phyloP scores from a whole-genome alignment of 2,888 invertebrate genomes.

The Caprella mutica region DNA sequence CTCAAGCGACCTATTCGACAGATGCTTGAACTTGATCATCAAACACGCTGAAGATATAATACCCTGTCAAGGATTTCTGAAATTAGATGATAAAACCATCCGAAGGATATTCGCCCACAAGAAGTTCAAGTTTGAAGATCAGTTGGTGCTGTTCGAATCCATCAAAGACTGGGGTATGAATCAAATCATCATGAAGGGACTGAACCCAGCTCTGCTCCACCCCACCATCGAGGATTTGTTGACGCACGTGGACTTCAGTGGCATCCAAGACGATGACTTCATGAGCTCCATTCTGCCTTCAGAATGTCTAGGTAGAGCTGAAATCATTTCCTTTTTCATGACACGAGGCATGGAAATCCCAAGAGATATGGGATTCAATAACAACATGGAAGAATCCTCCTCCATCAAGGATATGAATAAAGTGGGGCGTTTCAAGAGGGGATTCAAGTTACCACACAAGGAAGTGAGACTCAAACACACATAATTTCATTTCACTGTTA shows the following conservation, averaged over 20 bases:
- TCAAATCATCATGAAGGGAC: conserved; percentile 13
- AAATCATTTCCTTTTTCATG: conserved; percentile 34
- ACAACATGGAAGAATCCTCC: conserved; percentile 22
- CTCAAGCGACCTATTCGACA: conserved; percentile 9
- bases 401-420: too few species aligned
- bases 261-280: conserved; percentile 30
- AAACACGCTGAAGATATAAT: conserved; percentile 20
- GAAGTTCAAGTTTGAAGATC: conserved; percentile 22
- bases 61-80: conserved; percentile 24
- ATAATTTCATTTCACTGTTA: background rate
- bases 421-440: conserved; percentile 25
- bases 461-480: conserved; percentile 16
- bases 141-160: conserved; percentile 31
- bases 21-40: conserved; percentile 22
- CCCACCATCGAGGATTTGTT: conserved; percentile 26
- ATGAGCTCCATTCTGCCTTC: conserved; percentile 31
- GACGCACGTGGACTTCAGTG: conserved; percentile 23
- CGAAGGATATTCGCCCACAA: conserved; percentile 19
- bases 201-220: conserved; percentile 12
- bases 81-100: conserved; percentile 19
- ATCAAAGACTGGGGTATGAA: conserved; percentile 32
- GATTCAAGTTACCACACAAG: conserved; percentile 26
- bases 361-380: conserved; percentile 25
- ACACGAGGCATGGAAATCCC: conserved; percentile 31
- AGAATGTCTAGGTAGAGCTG: conserved; percentile 29